Conservation (phyloP, 2,797 vertebrate genomes). For the Phrynocephalus vlangalii region DNA sequence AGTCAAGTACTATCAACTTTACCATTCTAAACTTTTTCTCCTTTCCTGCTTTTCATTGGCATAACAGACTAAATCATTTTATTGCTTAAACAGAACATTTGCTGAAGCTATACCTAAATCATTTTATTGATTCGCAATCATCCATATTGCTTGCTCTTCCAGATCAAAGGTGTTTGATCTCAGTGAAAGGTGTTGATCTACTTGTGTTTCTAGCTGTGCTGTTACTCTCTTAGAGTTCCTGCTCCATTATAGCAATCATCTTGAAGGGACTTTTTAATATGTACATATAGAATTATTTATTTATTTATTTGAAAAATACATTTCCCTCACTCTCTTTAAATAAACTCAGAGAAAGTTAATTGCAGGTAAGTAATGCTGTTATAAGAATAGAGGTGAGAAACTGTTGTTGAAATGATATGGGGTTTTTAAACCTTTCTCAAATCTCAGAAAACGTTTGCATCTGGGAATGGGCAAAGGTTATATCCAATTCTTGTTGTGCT, state of each 20-base stretch:
- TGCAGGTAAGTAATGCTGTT: slow-evolving; percentile 81
- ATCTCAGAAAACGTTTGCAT: slow-evolving; percentile 73
- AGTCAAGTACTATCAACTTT: not conserved
- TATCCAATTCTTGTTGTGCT: slow-evolving; percentile 76
- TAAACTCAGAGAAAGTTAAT: slow-evolving; percentile 56
- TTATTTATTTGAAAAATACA: not conserved
- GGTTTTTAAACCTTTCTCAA: slow-evolving; percentile 77
- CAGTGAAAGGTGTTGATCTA: not conserved
- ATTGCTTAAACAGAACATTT: not conserved
- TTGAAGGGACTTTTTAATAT: not conserved
- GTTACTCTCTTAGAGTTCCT: not conserved
- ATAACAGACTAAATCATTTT: not conserved
- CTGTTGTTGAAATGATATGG: slow-evolving; percentile 72
- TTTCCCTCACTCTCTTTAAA: not conserved
- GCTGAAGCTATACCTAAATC: not conserved
- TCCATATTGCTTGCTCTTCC: not conserved
- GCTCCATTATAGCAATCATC: not conserved
- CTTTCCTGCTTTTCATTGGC: not conserved
- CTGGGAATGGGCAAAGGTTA: slow-evolving; percentile 79
- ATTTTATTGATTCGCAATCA: slow-evolving; percentile 2
- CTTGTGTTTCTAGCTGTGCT: not conserved
- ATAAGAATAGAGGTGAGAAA: slow-evolving; percentile 74
- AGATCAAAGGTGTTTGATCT: slow-evolving; percentile 21
- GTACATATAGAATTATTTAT: not conserved
- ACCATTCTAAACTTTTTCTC: slow-evolving; percentile 8